Evolutionary conservation across 2,797 vertebrate genomes (phyloP).

Genomic region (Cuculus canorus): DNA sequence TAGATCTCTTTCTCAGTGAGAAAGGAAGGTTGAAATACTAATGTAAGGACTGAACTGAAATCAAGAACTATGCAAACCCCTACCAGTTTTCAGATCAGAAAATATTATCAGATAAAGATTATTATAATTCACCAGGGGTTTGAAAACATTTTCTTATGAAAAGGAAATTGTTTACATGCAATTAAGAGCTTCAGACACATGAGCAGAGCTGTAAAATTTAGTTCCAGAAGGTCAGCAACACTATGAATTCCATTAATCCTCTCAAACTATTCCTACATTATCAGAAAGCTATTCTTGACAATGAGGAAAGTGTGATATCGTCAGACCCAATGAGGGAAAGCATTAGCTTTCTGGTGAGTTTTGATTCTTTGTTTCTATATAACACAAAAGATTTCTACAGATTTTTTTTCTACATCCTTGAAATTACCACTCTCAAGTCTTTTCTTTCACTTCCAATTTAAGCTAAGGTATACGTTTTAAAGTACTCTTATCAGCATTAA

Average conservation of each 20-base stretch:
- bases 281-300: slow-evolving; percentile 1
- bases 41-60: not conserved
- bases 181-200: slow-evolving; percentile 47
- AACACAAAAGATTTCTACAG: not conserved
- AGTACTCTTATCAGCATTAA: not conserved
- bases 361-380: not conserved
- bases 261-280: not conserved
- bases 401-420: not conserved
- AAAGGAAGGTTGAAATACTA: not conserved
- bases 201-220: slow-evolving; percentile 22
- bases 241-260: slow-evolving; percentile 35
- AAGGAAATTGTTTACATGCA: slow-evolving; percentile 36
- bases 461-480: not conserved
- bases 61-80: not conserved
- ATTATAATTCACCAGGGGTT: not conserved
- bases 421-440: not conserved
- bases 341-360: not conserved
- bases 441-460: not conserved
- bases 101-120: slow-evolving; percentile 33
- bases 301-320: not conserved
- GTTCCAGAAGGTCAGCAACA: slow-evolving; percentile 32
- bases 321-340: not conserved
- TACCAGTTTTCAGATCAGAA: not conserved
- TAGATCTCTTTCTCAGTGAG: not conserved
- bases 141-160: slow-evolving; percentile 22